Percentiles rank a stretch among this genome's conserved stretches.
Conservation (phyloP, 2,113 vertebrate genomes). For the Oreocharis arfaki region DNA sequence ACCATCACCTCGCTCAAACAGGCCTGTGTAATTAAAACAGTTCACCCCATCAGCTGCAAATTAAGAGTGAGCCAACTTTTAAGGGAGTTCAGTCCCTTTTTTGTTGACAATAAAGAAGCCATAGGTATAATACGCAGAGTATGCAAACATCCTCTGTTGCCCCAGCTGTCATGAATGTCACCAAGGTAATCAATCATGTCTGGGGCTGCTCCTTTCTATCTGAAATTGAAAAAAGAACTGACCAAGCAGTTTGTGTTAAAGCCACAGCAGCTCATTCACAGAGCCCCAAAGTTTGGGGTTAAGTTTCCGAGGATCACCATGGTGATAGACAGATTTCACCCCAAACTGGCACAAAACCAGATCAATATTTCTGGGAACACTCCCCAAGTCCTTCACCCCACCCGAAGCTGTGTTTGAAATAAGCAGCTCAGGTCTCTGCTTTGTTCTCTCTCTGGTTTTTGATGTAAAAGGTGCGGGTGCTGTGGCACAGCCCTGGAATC, state of each 20-base stretch:
- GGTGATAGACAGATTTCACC: neutral
- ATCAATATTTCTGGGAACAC: neutral
- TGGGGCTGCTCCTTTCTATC: neutral
- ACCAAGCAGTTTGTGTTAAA: neutral
- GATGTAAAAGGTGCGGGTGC: accelerated
- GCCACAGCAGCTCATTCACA: neutral
- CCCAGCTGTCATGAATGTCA: neutral
- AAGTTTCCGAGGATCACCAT: neutral
- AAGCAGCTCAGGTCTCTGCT: accelerated
- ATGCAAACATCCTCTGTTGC: neutral
- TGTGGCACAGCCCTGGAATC: neutral
- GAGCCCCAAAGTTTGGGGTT: neutral
- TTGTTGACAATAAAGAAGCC: neutral
- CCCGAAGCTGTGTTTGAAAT: neutral
- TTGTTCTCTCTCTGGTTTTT: accelerated
- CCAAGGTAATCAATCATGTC: neutral
- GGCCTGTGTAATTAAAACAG: neutral
- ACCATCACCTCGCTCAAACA: neutral
- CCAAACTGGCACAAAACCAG: neutral
- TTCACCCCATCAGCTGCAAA: neutral
- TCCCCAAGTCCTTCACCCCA: neutral
- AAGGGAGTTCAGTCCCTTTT: neutral
- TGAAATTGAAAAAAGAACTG: neutral
- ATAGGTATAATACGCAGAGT: accelerated
- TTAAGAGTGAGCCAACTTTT: neutral